Percentiles rank a stretch among this genome's conserved stretches.
Conservation (phyloP, 1,140 invertebrate genomes). For the Heterodera schachtii region DNA sequence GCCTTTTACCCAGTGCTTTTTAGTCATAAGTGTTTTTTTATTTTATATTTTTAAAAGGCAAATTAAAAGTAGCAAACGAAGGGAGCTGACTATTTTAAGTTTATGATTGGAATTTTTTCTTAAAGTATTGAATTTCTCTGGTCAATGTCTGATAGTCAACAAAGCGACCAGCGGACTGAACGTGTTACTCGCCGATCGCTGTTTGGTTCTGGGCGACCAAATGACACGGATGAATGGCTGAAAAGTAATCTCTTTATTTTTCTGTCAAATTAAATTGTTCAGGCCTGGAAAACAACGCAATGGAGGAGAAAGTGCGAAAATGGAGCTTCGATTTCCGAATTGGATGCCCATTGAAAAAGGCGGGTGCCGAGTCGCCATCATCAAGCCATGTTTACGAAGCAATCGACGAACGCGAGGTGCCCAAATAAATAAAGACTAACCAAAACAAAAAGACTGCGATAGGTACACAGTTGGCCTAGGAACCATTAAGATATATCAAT, state of each 20-base stretch:
- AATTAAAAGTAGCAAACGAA: no score
- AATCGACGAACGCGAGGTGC: slow-evolving; percentile 15
- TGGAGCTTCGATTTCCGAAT: slow-evolving; percentile 27
- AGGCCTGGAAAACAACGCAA: slow-evolving; percentile 18
- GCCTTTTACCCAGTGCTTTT: no score
- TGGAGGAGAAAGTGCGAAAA: slow-evolving; percentile 16
- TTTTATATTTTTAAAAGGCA: no score
- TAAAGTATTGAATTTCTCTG: no score
- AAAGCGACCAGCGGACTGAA: background rate
- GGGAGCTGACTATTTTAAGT: no score
- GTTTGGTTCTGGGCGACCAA: slow-evolving; percentile 17
- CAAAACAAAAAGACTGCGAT: no score
- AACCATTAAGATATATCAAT: no score
- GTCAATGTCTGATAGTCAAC: background rate
- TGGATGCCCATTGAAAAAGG: slow-evolving; percentile 6
- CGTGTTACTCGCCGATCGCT: slow-evolving; percentile 8
- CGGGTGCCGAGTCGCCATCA: background rate
- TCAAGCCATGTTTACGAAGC: slow-evolving; percentile 24
- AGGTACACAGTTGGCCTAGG: no score
- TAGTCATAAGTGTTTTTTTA: no score
- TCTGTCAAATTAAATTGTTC: background rate
- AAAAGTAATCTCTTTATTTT: background rate
- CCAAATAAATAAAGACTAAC: background rate
- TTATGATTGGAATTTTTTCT: no score
- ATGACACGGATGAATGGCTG: slow-evolving; percentile 27